phyloP scores from a whole-genome alignment of 2,888 invertebrate genomes.

The Ennomos quercinarius region DNA sequence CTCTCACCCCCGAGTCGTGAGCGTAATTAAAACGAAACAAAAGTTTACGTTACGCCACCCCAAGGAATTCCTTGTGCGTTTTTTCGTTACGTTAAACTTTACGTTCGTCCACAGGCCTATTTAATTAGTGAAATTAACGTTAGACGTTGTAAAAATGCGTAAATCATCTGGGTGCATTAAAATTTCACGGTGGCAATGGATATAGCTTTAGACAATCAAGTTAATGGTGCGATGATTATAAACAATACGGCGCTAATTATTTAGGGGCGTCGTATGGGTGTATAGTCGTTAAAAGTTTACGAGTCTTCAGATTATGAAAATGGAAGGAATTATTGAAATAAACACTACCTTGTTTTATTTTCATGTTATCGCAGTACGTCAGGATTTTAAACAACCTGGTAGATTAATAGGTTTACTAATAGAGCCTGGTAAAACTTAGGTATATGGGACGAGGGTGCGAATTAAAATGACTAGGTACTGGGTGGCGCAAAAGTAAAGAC shows the following conservation, averaged over 20 bases:
- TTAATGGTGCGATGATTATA: conserved; percentile 24
- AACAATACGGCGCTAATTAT: conserved; percentile 23
- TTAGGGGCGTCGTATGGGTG: conserved; percentile 5
- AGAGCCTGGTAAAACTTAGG: too few species aligned
- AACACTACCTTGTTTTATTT: neutral
- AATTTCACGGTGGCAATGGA: conserved; percentile 21
- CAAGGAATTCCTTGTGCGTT: conserved; percentile 56
- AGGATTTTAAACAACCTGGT: too few species aligned
- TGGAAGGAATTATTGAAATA: neutral
- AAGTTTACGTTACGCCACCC: conserved; percentile 73
- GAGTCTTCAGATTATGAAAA: neutral
- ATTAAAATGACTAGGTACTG: too few species aligned
- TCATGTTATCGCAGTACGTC: too few species aligned
- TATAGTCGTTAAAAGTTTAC: conserved; percentile 13
- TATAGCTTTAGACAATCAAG: conserved; percentile 22
- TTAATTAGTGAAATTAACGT: conserved; percentile 40
- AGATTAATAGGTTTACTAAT: too few species aligned
- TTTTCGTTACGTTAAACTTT: conserved; percentile 34
- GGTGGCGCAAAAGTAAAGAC: too few species aligned
- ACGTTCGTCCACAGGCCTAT: conserved; percentile 28
- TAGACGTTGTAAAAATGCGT: conserved; percentile 21
- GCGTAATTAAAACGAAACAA: conserved; percentile 79
- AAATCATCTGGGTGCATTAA: conserved; percentile 22
- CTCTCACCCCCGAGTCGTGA: conserved; percentile 53
- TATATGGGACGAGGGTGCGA: too few species aligned